phyloP scores from a whole-genome alignment of 2,113 vertebrate species.

The Anas platyrhynchos region DNA sequence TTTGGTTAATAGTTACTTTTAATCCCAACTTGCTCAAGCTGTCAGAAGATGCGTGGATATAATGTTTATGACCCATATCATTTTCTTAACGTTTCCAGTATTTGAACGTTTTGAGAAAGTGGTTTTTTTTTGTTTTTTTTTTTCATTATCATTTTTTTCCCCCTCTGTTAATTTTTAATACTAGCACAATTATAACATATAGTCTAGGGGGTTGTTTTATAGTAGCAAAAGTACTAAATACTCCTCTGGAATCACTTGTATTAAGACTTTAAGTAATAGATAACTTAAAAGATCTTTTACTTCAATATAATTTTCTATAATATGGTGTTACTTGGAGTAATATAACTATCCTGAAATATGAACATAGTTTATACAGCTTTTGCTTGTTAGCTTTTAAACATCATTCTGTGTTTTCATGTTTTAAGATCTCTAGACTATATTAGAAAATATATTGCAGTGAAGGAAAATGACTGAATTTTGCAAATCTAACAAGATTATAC shows the following conservation, averaged over 20 bases:
- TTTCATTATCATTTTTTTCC: not conserved
- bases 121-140: not conserved
- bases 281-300: not conserved
- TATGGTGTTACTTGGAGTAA: not conserved
- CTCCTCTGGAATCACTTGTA: not conserved
- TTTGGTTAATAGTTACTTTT: not conserved
- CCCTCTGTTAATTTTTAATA: not conserved
- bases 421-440: conserved; percentile 30
- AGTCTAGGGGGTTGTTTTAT: not conserved
- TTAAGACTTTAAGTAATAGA: not conserved
- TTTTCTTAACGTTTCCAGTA: not conserved
- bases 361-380: not conserved
- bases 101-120: not conserved
- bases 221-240: not conserved
- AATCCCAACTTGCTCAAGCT: not conserved
- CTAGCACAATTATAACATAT: not conserved
- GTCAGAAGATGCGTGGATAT: not conserved
- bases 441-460: conserved; percentile 28
- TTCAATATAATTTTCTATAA: conserved; percentile 32
- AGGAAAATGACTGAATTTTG: not conserved
- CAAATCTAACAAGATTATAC: conserved; percentile 10
- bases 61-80: not conserved
- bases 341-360: conserved; percentile 39
- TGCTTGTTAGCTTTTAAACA: conserved; percentile 32
- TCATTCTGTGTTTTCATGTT: conserved; percentile 14